These are phyloP conservation scores for Carterocephalus palaemon DNA, from an alignment of 2,888 invertebrate species.

Conservation along the genomic window DNA sequence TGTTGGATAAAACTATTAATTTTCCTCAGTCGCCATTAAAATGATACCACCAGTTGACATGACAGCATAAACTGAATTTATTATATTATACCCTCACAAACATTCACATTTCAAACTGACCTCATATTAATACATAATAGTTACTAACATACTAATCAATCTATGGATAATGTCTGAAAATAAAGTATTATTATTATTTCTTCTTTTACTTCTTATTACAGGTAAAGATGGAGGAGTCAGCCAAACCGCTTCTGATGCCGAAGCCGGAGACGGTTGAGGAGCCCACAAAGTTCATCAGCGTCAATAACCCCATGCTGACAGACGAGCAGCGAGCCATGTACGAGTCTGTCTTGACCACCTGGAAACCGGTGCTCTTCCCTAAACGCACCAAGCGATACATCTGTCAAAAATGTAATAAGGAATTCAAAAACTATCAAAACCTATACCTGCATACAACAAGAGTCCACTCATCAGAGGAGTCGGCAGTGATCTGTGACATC, in stretches of 20 bases:
- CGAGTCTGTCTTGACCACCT: conserved; percentile 62
- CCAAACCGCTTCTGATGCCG: conserved; percentile 19
- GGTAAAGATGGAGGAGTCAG: conserved; percentile 30
- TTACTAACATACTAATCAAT: background rate
- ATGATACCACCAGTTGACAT: no score
- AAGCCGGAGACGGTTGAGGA: conserved; percentile 15
- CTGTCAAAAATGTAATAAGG: conserved; percentile 64
- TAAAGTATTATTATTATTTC: no score
- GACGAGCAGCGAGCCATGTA: conserved; percentile 70
- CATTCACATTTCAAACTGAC: no score
- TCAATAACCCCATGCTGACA: conserved; percentile 55
- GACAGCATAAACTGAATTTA: no score
- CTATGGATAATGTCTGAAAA: no score
- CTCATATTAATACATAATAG: no score
- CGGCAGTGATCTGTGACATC: conserved; percentile 61
- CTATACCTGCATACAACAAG: conserved; percentile 64
- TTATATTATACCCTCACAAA: no score
- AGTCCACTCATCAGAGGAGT: conserved; percentile 67
- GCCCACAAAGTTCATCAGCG: conserved; percentile 60
- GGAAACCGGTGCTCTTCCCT: conserved; percentile 64
- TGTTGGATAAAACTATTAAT: no score
- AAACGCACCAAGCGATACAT: conserved; percentile 59
- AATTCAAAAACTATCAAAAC: conserved; percentile 71
- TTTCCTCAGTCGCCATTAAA: no score
- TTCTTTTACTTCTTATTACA: no score